Conservation (phyloP, 2,797 vertebrate genomes). For the Cirrhinus mrigala region DNA sequence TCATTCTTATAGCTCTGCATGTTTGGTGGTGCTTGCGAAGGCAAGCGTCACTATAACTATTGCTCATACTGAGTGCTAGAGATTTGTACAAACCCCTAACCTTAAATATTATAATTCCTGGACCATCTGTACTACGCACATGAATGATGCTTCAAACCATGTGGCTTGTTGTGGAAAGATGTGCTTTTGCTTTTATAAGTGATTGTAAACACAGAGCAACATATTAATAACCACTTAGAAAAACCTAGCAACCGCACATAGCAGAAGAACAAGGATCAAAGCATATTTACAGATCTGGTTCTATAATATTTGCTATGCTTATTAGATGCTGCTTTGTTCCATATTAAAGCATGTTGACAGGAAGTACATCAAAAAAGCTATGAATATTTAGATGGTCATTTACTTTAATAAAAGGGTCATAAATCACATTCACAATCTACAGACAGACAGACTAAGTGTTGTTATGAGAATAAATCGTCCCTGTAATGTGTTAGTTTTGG, state of each 20-base stretch:
- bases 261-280: not conserved
- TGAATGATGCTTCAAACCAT: not conserved
- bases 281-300: not conserved
- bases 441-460: conserved; percentile 61
- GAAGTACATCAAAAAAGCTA: conserved; percentile 60
- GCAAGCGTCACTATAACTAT: not conserved
- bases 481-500: conserved; percentile 62
- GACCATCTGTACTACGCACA: not conserved
- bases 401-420: conserved; percentile 58
- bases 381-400: conserved; percentile 69
- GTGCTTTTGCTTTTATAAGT: not conserved
- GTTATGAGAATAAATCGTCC: conserved; percentile 64
- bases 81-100: conserved; percentile 14
- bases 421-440: conserved; percentile 67
- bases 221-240: not conserved
- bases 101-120: not conserved
- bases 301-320: conserved; percentile 3
- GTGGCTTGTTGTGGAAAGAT: not conserved
- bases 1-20: conserved; percentile 13
- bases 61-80: not conserved
- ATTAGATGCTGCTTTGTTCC: conserved; percentile 19
- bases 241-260: not conserved
- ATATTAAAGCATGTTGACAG: conserved; percentile 58
- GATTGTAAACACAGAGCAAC: not conserved
- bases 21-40: not conserved